phyloP scores from a whole-genome alignment of 1,140 invertebrate genomes.

The Ephestia elutella region DNA sequence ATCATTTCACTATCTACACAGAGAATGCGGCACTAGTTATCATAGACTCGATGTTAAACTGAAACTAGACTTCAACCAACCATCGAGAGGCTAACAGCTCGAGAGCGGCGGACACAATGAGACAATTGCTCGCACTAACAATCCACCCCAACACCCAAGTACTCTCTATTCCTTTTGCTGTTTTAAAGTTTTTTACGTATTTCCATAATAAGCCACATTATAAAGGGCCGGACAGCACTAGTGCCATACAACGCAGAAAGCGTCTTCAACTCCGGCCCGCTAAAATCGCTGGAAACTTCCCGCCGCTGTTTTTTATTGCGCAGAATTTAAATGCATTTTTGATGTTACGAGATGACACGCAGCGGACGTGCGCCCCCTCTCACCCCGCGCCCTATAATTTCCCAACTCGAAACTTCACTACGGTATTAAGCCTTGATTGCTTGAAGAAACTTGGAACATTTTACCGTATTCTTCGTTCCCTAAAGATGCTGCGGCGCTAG shows the following conservation, averaged over 20 bases:
- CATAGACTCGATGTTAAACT: conserved; percentile 23
- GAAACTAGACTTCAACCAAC: conserved; percentile 21
- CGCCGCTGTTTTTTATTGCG: conserved; percentile 73
- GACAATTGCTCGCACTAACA: conserved; percentile 40
- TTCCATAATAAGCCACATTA: conserved; percentile 11
- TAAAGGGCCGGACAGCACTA: conserved; percentile 9
- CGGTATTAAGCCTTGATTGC: conserved; percentile 74
- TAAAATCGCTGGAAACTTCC: conserved; percentile 51
- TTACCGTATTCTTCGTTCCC: conserved; percentile 72
- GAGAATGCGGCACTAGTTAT: neutral
- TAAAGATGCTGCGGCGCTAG: conserved; percentile 56
- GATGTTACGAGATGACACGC: conserved; percentile 74
- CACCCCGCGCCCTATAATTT: conserved; percentile 67
- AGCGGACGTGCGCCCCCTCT: conserved; percentile 56
- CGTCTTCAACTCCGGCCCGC: conserved; percentile 62
- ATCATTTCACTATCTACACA: neutral
- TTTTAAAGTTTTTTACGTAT: conserved; percentile 15
- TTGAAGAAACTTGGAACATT: conserved; percentile 73
- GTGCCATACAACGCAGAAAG: conserved; percentile 43
- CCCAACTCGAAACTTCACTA: conserved; percentile 71
- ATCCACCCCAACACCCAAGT: conserved; percentile 13
- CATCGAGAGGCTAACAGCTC: conserved; percentile 20
- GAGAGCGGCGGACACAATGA: conserved; percentile 34
- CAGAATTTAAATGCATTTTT: conserved; percentile 74
- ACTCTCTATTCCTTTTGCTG: conserved; percentile 11